phyloP scores from a whole-genome alignment of 2,888 invertebrate species.

The Nomada ferruginata region DNA sequence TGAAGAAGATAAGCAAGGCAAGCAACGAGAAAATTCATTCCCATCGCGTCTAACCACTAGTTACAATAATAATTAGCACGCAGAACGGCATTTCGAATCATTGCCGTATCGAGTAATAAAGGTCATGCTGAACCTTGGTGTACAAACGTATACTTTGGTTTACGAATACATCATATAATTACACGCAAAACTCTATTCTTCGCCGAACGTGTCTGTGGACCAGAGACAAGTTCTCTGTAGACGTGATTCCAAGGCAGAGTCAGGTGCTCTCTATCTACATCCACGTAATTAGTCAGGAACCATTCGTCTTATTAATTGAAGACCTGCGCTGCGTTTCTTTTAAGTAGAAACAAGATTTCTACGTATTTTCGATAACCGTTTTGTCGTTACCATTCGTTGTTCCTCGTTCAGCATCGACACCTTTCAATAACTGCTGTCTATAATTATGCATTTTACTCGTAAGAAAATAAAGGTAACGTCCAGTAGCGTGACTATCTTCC shows the following conservation, averaged over 20 bases:
- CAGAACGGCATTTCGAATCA: slow-evolving; percentile 48
- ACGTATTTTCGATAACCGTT: no score
- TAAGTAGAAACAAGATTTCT: not conserved
- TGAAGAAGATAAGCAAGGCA: slow-evolving; percentile 48
- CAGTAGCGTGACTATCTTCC: no score
- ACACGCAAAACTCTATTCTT: slow-evolving; percentile 40
- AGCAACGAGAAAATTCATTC: slow-evolving; percentile 31
- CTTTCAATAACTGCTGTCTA: no score
- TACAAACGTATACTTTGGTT: slow-evolving; percentile 76
- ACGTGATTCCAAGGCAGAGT: slow-evolving; percentile 29
- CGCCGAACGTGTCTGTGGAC: slow-evolving; percentile 15
- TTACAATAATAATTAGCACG: slow-evolving; percentile 59
- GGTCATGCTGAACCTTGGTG: slow-evolving; percentile 54
- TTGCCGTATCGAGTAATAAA: slow-evolving; percentile 52
- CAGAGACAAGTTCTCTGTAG: slow-evolving; percentile 39
- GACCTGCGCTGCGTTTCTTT: slow-evolving; percentile 20
- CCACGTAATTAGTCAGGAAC: slow-evolving; percentile 26
- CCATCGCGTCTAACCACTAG: slow-evolving; percentile 39
- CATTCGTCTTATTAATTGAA: slow-evolving; percentile 43
- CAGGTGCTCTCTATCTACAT: slow-evolving; percentile 8
- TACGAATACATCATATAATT: slow-evolving; percentile 73
- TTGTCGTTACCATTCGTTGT: no score
- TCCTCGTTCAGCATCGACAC: no score
- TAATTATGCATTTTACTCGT: no score
- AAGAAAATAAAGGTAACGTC: no score